Percentiles rank a stretch among this genome's conserved stretches.
phyloP scores from a whole-genome alignment of 1,140 invertebrate species.

The Lanistes nyassanus region DNA sequence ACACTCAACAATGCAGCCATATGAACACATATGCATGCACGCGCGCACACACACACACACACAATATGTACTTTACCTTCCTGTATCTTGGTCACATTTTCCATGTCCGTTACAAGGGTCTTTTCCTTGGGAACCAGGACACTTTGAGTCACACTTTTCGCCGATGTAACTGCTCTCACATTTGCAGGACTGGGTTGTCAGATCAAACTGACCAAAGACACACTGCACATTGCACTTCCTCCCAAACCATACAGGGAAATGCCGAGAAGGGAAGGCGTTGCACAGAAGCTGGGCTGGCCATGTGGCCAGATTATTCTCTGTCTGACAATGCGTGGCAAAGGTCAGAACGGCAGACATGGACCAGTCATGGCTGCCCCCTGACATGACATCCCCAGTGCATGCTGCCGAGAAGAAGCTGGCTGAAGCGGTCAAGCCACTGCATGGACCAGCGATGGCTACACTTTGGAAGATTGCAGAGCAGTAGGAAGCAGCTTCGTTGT shows the following conservation, averaged over 20 bases:
- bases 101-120: slow-evolving; percentile 39
- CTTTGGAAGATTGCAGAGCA: slow-evolving; percentile 1
- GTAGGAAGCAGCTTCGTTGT: background rate
- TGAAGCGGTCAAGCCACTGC: slow-evolving; percentile 7
- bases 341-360: slow-evolving; percentile 32
- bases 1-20: background rate
- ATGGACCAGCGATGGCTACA: background rate
- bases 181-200: slow-evolving; percentile 20
- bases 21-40: background rate
- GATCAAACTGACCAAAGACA: slow-evolving; percentile 20
- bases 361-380: slow-evolving; percentile 5
- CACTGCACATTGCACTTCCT: slow-evolving; percentile 29
- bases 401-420: slow-evolving; percentile 7
- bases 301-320: background rate
- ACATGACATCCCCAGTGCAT: slow-evolving; percentile 13
- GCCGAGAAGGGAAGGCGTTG: slow-evolving; percentile 25
- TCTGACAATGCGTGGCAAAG: slow-evolving; percentile 33
- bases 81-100: slow-evolving; percentile 26
- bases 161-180: slow-evolving; percentile 44
- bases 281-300: slow-evolving; percentile 33
- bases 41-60: background rate
- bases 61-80: background rate
- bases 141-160: slow-evolving; percentile 33
- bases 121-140: slow-evolving; percentile 29
- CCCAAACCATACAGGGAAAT: slow-evolving; percentile 38